These are phyloP conservation scores for Marronus borbonicus DNA, from an alignment of 2,888 invertebrate genomes.

Conservation along the genomic window DNA sequence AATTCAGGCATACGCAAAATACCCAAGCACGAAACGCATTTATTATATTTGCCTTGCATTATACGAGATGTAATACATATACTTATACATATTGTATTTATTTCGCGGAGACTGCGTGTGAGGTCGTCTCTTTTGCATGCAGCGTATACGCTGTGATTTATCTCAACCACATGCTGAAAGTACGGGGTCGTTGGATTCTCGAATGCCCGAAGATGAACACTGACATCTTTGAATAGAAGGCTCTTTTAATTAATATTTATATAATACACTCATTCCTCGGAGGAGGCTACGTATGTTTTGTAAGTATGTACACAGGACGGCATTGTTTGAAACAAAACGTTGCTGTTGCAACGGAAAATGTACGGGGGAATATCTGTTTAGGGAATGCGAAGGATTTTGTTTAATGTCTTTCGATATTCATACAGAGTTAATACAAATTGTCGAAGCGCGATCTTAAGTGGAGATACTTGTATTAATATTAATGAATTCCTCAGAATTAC, in stretches of 20 bases:
- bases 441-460: not conserved
- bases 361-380: no score
- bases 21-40: no score
- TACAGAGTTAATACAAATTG: not conserved
- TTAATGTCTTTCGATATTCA: not conserved
- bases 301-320: conserved; percentile 5
- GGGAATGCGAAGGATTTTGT: not conserved
- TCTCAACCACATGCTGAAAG: conserved; percentile 33
- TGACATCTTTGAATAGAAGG: conserved; percentile 41
- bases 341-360: not conserved
- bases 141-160: conserved; percentile 42
- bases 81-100: not conserved
- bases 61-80: not conserved
- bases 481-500: no score
- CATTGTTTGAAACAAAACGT: conserved; percentile 31
- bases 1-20: no score
- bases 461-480: no score
- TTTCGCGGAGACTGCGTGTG: conserved; percentile 31
- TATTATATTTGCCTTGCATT: not conserved
- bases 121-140: conserved; percentile 49
- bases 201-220: conserved; percentile 44
- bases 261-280: conserved; percentile 33
- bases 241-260: conserved; percentile 50
- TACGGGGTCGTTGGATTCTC: conserved; percentile 23
- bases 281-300: not conserved